Evolutionary conservation across 2,113 vertebrate genomes (phyloP).

Genomic region (Poeciliopsis occidentalis): DNA sequence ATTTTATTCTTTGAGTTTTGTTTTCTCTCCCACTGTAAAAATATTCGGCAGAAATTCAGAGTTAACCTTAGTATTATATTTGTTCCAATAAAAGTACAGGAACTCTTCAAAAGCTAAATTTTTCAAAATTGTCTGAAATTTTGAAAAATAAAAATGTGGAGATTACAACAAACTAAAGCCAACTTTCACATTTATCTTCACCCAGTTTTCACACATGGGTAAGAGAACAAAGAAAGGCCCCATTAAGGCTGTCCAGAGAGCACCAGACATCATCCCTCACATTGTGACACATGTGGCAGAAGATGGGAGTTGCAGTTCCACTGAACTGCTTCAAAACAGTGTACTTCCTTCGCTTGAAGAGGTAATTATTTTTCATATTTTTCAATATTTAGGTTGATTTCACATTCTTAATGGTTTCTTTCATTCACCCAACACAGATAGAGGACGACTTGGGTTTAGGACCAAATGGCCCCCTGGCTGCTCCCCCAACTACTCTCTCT

Average conservation of each 20-base stretch:
- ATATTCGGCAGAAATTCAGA: too few species aligned
- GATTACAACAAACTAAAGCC: neutral
- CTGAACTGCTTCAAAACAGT: slow-evolving; percentile 70
- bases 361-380: slow-evolving; percentile 64
- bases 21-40: too few species aligned
- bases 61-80: too few species aligned
- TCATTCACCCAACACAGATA: slow-evolving; percentile 73
- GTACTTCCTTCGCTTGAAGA: slow-evolving; percentile 76
- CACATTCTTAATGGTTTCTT: neutral
- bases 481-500: slow-evolving; percentile 79
- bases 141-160: too few species aligned
- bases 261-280: slow-evolving; percentile 75
- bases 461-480: slow-evolving; percentile 79
- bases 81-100: too few species aligned
- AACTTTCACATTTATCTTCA: neutral
- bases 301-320: slow-evolving; percentile 36
- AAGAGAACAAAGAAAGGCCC: slow-evolving; percentile 75
- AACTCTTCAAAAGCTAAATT: too few species aligned
- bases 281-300: slow-evolving; percentile 74
- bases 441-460: slow-evolving; percentile 84
- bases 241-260: slow-evolving; percentile 50
- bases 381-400: neutral
- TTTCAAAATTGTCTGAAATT: too few species aligned
- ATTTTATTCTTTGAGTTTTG: too few species aligned
- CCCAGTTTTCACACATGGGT: slow-evolving; percentile 50